Conservation (phyloP, 2,113 vertebrate species). For the Desmodus rotundus region DNA sequence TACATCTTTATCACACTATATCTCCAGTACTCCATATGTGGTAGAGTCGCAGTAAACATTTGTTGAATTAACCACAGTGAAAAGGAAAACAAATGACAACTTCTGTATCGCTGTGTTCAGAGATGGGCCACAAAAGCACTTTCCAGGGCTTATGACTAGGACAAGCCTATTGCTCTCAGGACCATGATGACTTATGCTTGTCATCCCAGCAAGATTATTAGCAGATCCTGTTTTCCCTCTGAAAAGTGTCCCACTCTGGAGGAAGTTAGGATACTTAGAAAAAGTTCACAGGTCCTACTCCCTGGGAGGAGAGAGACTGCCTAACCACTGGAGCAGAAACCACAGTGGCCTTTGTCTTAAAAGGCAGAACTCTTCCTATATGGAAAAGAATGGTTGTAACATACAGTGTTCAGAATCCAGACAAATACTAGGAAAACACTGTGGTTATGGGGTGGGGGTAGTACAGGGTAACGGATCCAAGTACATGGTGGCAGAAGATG, state of each 20-base stretch:
- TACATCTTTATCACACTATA: not conserved
- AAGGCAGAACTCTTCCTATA: not conserved
- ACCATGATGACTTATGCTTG: not conserved
- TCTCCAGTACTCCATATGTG: not conserved
- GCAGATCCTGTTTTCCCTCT: not conserved
- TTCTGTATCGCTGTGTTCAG: not conserved
- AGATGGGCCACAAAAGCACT: not conserved
- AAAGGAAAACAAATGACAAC: not conserved
- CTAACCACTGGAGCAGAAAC: not conserved
- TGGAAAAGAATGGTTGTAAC: not conserved
- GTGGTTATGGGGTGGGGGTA: not conserved
- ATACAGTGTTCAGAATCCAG: not conserved
- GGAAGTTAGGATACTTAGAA: not conserved
- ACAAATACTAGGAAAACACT: not conserved
- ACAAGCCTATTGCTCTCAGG: not conserved
- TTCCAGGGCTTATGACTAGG: not conserved
- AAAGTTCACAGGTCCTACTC: not conserved
- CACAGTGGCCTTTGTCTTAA: not conserved
- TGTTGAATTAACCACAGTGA: not conserved
- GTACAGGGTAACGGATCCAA: not conserved
- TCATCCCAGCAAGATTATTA: not conserved
- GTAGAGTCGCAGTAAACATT: not conserved
- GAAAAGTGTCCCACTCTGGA: not conserved
- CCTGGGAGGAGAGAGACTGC: not conserved
- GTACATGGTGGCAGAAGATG: not conserved